Base-by-base conservation (phyloP, 2,113 vertebrate genomes). In the Loxodonta africana region DNA sequence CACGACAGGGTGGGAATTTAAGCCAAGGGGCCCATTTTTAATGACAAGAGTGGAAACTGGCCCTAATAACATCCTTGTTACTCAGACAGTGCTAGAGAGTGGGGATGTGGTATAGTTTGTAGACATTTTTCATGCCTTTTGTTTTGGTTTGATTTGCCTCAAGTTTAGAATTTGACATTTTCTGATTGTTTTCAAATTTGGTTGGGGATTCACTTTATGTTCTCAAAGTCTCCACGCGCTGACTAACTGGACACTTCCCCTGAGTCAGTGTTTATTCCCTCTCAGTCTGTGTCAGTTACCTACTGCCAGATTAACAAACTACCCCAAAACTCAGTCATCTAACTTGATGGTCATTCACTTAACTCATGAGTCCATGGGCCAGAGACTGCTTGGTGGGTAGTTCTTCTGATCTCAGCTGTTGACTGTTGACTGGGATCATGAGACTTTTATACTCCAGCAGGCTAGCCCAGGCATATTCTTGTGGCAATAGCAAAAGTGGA, bases 131-230 rank as follows among this genome's bases (percentile, higher is more conserved):
- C 25, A 83, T 51, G 26, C 37, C 63, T 48, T 33, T 78, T 87
- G 30, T 74, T 53, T n/a, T 81, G 57, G 80, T 91, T 90, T 77
- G 44, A 65, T 63, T 86, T 90, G n/a, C 25, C 62, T 91, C 84
- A 41, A 83, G 60, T 87, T 21, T 86, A 73, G 44, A 91, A 37
- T 21, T 85, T 88, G 62, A 37, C 23, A 33, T 80, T 65, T 74
- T 90, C 46, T 63, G 41, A 74, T 33, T 53, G 23, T 83, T 90
- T 82, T 71, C 20, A 67, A 25, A 67, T 60, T 84, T 80, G n/a
- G 17, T 6, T 94, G 33, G 41, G 30, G 14, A 53, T 41, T 53
- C 14, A 14, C 15, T 74, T 57, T 89, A 23, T 85, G 48, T 62
- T 73, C 71, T 71, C 41, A 94, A 65, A 82, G 3, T 2, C 15